Evolutionary conservation across 2,113 vertebrate species (phyloP).

Genomic region (Hoplias malabaricus): DNA sequence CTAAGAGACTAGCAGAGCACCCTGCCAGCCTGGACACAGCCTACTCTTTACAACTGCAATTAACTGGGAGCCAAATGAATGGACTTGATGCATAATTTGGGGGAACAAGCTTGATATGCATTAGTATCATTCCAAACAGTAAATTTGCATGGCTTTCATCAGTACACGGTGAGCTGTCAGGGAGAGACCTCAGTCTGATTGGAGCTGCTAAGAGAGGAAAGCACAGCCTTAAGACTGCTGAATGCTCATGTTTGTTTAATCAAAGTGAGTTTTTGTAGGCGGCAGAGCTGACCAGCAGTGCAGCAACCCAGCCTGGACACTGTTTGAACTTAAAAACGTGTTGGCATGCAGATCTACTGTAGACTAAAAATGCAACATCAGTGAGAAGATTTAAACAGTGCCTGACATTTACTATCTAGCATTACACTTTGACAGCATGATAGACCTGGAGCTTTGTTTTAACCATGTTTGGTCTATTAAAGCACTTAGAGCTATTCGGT

Average conservation of each 20-base stretch:
- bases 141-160: slow-evolving; percentile 78
- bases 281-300: slow-evolving; percentile 66
- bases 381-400: slow-evolving; percentile 5
- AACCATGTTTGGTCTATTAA: not conserved
- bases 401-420: not conserved
- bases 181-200: slow-evolving; percentile 65
- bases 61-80: slow-evolving; percentile 17
- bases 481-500: not conserved
- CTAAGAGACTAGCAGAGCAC: slow-evolving; percentile 17
- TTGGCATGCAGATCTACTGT: slow-evolving; percentile 29
- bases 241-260: slow-evolving; percentile 79
- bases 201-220: slow-evolving; percentile 43
- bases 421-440: not conserved
- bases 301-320: slow-evolving; percentile 69
- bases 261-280: slow-evolving; percentile 71
- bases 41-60: slow-evolving; percentile 31
- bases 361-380: slow-evolving; percentile 31
- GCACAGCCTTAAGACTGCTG: slow-evolving; percentile 63
- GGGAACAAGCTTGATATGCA: slow-evolving; percentile 28
- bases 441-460: not conserved
- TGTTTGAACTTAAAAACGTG: slow-evolving; percentile 66
- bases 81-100: slow-evolving; percentile 6
- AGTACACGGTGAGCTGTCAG: slow-evolving; percentile 68
- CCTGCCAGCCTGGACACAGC: slow-evolving; percentile 1
- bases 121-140: slow-evolving; percentile 70